Conservation (phyloP, 2,797 vertebrate genomes). For the Loris lydekkerianus region DNA sequence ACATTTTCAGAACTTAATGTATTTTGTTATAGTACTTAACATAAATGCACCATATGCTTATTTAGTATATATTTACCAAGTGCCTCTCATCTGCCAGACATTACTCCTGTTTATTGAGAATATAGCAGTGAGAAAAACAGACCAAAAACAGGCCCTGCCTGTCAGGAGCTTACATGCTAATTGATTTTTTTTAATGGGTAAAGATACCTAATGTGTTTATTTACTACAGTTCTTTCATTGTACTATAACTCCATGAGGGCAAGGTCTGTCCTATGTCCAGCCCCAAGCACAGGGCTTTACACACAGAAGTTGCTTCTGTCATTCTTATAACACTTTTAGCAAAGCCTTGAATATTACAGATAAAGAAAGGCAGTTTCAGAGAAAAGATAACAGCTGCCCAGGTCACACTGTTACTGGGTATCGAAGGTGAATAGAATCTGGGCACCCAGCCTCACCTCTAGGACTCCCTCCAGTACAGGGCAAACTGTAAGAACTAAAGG, state of each 20-base stretch:
- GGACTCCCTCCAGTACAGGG: neutral
- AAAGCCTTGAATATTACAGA: neutral
- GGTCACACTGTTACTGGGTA: neutral
- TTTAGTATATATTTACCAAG: neutral
- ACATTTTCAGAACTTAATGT: neutral
- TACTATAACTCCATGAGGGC: neutral
- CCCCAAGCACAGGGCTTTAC: neutral
- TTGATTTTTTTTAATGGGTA: neutral
- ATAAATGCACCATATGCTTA: neutral
- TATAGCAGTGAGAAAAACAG: neutral
- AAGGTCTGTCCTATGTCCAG: neutral
- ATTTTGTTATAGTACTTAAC: constrained; percentile 5
- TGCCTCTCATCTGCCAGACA: neutral
- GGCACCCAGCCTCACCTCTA: neutral
- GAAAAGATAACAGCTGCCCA: neutral
- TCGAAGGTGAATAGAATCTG: neutral
- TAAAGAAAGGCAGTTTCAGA: neutral
- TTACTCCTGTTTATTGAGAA: neutral
- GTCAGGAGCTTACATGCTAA: neutral
- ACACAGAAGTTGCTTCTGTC: neutral
- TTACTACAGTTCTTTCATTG: neutral
- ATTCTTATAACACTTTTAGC: neutral
- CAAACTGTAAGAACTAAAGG: neutral
- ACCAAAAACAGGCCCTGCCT: neutral
- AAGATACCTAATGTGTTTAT: neutral